These are phyloP conservation scores for Drosophila greeni DNA, from an alignment of 2,888 invertebrate genomes.

Conservation along the genomic window DNA sequence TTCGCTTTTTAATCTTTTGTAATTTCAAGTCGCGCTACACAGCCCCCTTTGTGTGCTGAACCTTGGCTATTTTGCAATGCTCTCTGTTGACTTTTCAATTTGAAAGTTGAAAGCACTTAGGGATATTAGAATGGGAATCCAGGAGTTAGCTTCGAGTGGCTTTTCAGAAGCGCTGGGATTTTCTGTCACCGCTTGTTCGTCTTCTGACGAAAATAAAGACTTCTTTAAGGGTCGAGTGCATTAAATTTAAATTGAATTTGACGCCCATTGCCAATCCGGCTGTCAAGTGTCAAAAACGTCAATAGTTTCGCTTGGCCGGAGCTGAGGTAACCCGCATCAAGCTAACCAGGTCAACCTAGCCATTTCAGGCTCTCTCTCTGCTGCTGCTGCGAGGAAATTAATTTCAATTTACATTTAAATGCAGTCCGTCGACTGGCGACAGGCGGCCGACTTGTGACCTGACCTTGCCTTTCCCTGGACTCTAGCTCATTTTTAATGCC, in stretches of 20 bases:
- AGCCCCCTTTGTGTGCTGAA: slow-evolving; percentile 49
- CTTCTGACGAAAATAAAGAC: slow-evolving; percentile 14
- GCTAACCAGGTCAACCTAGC: slow-evolving; percentile 42
- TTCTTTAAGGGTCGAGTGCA: slow-evolving; percentile 20
- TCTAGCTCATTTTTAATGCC: slow-evolving; percentile 56
- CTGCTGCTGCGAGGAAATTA: slow-evolving; percentile 53
- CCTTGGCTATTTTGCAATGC: slow-evolving; percentile 71
- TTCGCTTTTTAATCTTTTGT: slow-evolving; percentile 75
- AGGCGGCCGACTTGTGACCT: slow-evolving; percentile 49
- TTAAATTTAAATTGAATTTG: slow-evolving; percentile 37
- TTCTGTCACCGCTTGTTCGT: slow-evolving; percentile 21
- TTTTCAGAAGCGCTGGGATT: slow-evolving; percentile 27
- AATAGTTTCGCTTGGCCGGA: slow-evolving; percentile 4
- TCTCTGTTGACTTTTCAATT: slow-evolving; percentile 74
- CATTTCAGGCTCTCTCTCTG: slow-evolving; percentile 54
- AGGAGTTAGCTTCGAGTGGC: slow-evolving; percentile 61
- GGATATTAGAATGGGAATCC: slow-evolving; percentile 69
- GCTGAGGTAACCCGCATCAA: slow-evolving; percentile 60
- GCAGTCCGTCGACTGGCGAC: slow-evolving; percentile 55
- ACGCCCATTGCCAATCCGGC: slow-evolving; percentile 22
- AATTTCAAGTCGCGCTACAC: slow-evolving; percentile 72
- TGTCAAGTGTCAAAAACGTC: slow-evolving; percentile 53
- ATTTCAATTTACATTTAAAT: slow-evolving; percentile 74
- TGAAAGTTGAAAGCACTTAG: slow-evolving; percentile 75
- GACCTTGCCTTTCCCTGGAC: slow-evolving; percentile 58